These are phyloP conservation scores for Catotricha subobsoleta DNA, from an alignment of 2,888 invertebrate species.

Conservation along the genomic window DNA sequence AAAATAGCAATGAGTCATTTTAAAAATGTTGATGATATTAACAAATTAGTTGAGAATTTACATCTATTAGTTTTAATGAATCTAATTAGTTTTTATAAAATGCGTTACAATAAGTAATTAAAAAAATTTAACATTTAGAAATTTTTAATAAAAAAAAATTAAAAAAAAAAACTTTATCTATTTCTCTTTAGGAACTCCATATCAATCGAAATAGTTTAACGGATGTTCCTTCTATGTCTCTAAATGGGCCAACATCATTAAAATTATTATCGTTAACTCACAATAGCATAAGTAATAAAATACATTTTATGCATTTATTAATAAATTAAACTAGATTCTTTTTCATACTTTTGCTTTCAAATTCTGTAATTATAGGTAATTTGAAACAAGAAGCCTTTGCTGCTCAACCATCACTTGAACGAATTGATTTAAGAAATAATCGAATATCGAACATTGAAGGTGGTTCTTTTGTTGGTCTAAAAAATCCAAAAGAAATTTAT, in stretches of 20 bases:
- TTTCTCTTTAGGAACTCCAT: slow-evolving; percentile 45
- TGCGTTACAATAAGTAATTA: too few species aligned
- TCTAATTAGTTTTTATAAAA: too few species aligned
- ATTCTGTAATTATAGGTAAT: slow-evolving; percentile 36
- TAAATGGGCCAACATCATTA: slow-evolving; percentile 62
- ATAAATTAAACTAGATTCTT: background rate
- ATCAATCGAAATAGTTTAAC: slow-evolving; percentile 66
- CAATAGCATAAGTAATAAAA: slow-evolving; percentile 57
- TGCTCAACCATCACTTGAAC: slow-evolving; percentile 49
- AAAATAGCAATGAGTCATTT: too few species aligned
- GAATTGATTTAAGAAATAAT: slow-evolving; percentile 64
- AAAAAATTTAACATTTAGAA: too few species aligned
- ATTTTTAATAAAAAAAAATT: too few species aligned
- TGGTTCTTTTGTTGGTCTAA: slow-evolving; percentile 50
- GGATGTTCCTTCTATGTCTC: slow-evolving; percentile 53
- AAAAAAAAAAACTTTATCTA: background rate
- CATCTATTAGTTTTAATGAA: too few species aligned
- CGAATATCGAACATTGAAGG: slow-evolving; percentile 58
- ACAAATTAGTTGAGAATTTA: too few species aligned
- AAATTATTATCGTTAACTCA: slow-evolving; percentile 53
- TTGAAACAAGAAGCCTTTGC: slow-evolving; percentile 51
- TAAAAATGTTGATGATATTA: too few species aligned
- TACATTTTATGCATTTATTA: background rate
- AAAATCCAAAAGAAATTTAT: slow-evolving; percentile 47
- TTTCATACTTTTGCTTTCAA: background rate